Base-by-base conservation (phyloP, 2,888 invertebrate genomes). In the Cremastinae sp. region DNA sequence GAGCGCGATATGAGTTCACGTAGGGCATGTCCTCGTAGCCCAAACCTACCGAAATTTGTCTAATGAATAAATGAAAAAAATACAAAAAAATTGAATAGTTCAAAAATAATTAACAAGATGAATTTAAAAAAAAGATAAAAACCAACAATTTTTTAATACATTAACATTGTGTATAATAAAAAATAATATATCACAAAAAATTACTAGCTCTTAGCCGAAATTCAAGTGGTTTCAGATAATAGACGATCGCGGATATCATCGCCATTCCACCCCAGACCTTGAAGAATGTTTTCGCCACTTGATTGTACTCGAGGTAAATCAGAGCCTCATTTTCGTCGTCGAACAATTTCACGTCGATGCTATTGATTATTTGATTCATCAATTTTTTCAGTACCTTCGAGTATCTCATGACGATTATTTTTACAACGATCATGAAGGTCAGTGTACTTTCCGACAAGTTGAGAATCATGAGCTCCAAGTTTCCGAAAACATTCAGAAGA, bases 1-100 rank as follows among this genome's bases (percentile, higher is more conserved):
- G 73, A 10, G 75, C 69, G 3, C 75, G 78, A 22, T 74, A 79
- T 1, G 79, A 61, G 16, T 68, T 43, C n/a, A 68, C 51, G 41
- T 47, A 72, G 3, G 69, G 65, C 28, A 66, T 51, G 37, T 35
- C 74, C 14, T 74, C 55, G 18, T 71, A 74, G 39, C 51, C 22
- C 28, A 76, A 18, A 28, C 10, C 76, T 76, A 41, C n/a, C n/a
- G n/a, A n/a, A n/a, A n/a, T n/a, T n/a, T n/a, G n/a, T n/a, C n/a
- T n/a, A n/a, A n/a, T n/a, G n/a, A n/a, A n/a, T n/a, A n/a, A n/a
- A n/a, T n/a, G n/a, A n/a, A n/a, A n/a, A n/a, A n/a, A n/a, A n/a
- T n/a, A n/a, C n/a, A n/a, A n/a, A n/a, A n/a, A n/a, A n/a, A n/a
- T n/a, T n/a, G n/a, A n/a, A n/a, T n/a, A n/a, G n/a, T n/a, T n/a